Evolutionary conservation across 1,140 invertebrate genomes (phyloP), one percentile per base, ranked within the genome.

Genomic region (Lamellibrachia luymesi): DNA sequence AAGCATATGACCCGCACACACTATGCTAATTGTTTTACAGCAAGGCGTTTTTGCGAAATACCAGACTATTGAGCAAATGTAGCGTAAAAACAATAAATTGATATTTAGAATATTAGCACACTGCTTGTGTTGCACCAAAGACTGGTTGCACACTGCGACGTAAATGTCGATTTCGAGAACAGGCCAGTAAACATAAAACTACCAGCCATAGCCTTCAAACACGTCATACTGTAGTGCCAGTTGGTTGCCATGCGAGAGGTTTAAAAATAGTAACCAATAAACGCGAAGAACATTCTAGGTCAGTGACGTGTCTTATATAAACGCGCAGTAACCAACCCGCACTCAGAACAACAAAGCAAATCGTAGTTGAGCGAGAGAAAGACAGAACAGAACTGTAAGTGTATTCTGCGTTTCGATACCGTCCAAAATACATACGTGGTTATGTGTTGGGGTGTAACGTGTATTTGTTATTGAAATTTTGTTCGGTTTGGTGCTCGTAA

Each of bases 301-400:
- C 52, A 80, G 64, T 80, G 64, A 80, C 64, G 64, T 80, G 64
- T 80, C 6, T 2, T 80, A 80, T 80, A 80, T 80, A 80, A 80
- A 80, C 64, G 64, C 64, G 64, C 64, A 80, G 64, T 80, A 80
- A 80, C 64, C 64, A 80, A 80, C 64, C 64, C 64, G 64, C 64
- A 80, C 64, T 38, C 64, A 80, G 64, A 80, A 2, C 64, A 80
- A 80, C 64, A 80, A 80, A 80, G 64, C 64, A 80, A 80, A 80
- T 80, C 64, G 64, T 17, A 80, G 13, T 22, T 22, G 64, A 80
- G 25, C 7, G 38, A 38, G 38, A 38, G 6, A 80, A 80, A 22
- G 2, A 17, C 64, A 80, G 64, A 22, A 80, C 64, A 6, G 4
- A 80, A 80, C 0, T 8, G 64, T 80, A 80, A 80, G 64, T 8